Evolutionary conservation across 2,797 vertebrate genomes (phyloP).

Genomic region (Pseudomugil gertrudae): DNA sequence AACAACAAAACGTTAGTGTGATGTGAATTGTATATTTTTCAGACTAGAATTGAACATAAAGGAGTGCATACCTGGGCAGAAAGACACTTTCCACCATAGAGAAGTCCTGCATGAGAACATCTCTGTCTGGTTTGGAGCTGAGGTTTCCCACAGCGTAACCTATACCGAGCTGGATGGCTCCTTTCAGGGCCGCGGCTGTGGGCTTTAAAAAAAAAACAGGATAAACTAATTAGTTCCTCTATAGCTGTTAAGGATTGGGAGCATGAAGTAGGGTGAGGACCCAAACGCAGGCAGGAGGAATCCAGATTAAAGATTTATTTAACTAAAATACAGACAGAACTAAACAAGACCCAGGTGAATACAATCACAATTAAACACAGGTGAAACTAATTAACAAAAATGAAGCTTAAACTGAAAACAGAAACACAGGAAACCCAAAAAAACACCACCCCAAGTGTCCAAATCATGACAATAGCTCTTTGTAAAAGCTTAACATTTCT

Average conservation of each 20-base stretch:
- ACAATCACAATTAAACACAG: too few relatives aligned
- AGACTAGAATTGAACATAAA: background rate
- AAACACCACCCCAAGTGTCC: too few relatives aligned
- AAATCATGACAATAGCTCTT: too few relatives aligned
- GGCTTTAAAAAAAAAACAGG: conserved; percentile 77
- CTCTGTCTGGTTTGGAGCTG: conserved; percentile 94
- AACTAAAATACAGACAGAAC: too few relatives aligned
- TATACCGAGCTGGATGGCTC: conserved; percentile 95
- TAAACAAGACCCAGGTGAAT: too few relatives aligned
- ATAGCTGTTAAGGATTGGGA: too few relatives aligned
- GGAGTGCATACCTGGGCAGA: conserved; percentile 88
- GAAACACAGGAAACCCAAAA: too few relatives aligned
- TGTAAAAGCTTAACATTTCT: background rate
- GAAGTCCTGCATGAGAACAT: conserved; percentile 99
- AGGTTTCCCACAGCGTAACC: conserved; percentile 95
- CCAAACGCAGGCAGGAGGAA: too few relatives aligned
- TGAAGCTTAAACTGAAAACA: too few relatives aligned
- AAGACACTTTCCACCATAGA: conserved; percentile 95
- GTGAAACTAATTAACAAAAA: too few relatives aligned
- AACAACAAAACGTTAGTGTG: background rate
- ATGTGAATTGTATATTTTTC: background rate
- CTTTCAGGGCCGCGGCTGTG: conserved; percentile 89
- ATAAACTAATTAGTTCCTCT: background rate
- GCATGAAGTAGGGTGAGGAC: too few relatives aligned
- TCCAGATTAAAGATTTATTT: too few relatives aligned